A percentile compares a stretch with the other conserved stretches of the same genome.
phyloP scores from a whole-genome alignment of 2,113 vertebrate genomes.

The Corythoichthys intestinalis region DNA sequence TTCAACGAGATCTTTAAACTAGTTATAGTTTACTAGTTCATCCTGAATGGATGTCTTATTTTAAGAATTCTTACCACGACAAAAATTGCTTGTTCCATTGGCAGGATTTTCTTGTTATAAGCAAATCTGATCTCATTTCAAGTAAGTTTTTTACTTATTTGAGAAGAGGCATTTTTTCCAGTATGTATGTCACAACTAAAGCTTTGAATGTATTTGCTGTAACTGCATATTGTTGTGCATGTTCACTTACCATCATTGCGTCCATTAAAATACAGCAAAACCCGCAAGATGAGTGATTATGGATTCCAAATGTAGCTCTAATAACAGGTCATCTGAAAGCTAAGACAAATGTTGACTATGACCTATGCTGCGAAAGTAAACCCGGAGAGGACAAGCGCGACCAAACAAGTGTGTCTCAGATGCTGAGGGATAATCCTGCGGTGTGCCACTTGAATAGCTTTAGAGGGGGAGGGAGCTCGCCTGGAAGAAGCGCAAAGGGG shows the following conservation, averaged over 20 bases:
- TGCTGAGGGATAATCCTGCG: constrained; percentile 72
- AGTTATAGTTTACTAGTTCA: no score
- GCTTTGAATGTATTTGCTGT: constrained; percentile 2
- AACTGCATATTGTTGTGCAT: background rate
- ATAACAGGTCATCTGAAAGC: background rate
- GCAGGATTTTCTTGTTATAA: no score
- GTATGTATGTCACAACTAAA: background rate
- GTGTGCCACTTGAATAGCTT: constrained; percentile 71
- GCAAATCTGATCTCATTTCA: no score
- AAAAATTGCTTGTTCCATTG: no score
- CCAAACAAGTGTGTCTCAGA: constrained; percentile 58
- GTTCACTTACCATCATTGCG: constrained; percentile 47
- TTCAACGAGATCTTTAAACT: no score
- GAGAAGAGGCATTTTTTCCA: background rate
- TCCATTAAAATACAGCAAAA: constrained; percentile 44
- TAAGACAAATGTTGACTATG: constrained; percentile 21
- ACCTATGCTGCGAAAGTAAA: constrained; percentile 41
- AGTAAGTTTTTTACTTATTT: no score
- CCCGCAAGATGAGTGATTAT: constrained; percentile 8
- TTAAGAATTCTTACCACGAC: no score
- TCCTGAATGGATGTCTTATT: no score
- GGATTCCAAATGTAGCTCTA: constrained; percentile 23
- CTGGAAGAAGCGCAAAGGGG: constrained; percentile 36
- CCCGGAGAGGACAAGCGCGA: constrained; percentile 47
- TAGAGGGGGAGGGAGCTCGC: constrained; percentile 51